A percentile compares a stretch with the other conserved stretches of the same genome.
phyloP scores from a whole-genome alignment of 2,888 invertebrate genomes.

The Germaria angustata region DNA sequence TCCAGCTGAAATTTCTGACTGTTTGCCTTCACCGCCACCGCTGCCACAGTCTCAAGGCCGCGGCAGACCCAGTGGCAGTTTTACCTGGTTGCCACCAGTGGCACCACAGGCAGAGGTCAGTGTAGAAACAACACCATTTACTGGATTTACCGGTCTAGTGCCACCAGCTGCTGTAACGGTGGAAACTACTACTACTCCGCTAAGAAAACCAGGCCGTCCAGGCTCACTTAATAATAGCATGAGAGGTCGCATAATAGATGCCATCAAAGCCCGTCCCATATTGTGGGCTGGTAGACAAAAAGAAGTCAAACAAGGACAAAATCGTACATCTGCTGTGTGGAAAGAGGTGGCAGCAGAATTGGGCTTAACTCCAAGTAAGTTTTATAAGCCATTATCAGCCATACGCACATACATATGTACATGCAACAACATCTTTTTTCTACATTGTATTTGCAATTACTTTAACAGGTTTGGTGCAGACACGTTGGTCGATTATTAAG shows the following conservation, averaged over 20 bases:
- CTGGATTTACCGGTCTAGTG: conserved; percentile 76
- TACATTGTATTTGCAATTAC: not conserved
- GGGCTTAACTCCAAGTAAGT: conserved; percentile 76
- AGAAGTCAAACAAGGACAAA: conserved; percentile 75
- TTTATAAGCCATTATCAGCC: not conserved
- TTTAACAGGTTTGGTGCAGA: conserved; percentile 74
- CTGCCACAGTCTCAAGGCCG: conserved; percentile 72
- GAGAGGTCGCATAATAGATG: conserved; percentile 77
- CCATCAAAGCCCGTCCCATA: conserved; percentile 75
- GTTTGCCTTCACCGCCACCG: conserved; percentile 68
- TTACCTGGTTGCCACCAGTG: conserved; percentile 74
- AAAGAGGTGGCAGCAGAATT: conserved; percentile 76
- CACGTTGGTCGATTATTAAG: conserved; percentile 77
- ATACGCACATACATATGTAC: not conserved
- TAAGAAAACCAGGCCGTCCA: conserved; percentile 75
- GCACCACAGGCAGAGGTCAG: conserved; percentile 63
- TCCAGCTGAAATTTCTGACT: conserved; percentile 45
- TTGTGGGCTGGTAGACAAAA: conserved; percentile 76
- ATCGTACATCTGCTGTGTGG: conserved; percentile 77
- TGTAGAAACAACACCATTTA: conserved; percentile 69
- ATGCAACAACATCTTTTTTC: not conserved
- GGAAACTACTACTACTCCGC: conserved; percentile 73
- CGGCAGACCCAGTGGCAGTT: conserved; percentile 77
- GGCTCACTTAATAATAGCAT: conserved; percentile 77
- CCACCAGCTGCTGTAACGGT: conserved; percentile 76